A percentile compares a stretch with the other conserved stretches of the same genome.
Conservation (phyloP, 2,797 vertebrate genomes). For the Lutjanus argentimaculatus region DNA sequence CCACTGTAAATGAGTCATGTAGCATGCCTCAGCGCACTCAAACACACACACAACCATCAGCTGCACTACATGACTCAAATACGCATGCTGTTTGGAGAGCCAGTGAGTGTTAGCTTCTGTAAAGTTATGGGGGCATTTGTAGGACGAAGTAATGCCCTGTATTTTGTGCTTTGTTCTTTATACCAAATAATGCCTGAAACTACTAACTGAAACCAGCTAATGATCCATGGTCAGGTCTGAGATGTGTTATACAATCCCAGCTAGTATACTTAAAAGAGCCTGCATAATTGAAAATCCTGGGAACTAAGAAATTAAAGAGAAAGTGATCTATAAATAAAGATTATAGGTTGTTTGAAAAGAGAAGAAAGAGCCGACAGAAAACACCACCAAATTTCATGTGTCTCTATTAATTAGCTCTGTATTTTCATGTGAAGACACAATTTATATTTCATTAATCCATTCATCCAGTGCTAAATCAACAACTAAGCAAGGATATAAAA, state of each 20-base stretch:
- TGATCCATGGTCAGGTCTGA: slow-evolving; percentile 22
- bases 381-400: background rate
- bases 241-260: slow-evolving; percentile 31
- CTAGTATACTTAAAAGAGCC: slow-evolving; percentile 42
- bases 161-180: slow-evolving; percentile 22
- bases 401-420: background rate
- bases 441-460: slow-evolving; percentile 14
- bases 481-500: background rate
- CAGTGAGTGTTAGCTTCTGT: slow-evolving; percentile 12
- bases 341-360: slow-evolving; percentile 25
- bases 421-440: background rate
- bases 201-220: slow-evolving; percentile 18
- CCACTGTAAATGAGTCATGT: slow-evolving; percentile 41
- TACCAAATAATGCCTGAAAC: slow-evolving; percentile 25
- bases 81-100: slow-evolving; percentile 15
- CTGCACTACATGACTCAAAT: slow-evolving; percentile 39
- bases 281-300: slow-evolving; percentile 57
- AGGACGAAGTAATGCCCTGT: slow-evolving; percentile 24
- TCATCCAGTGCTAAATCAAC: background rate
- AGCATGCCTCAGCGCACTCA: background rate
- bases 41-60: slow-evolving; percentile 5
- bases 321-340: slow-evolving; percentile 56
- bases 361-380: slow-evolving; percentile 17
- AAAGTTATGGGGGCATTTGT: slow-evolving; percentile 16
- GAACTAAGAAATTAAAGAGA: slow-evolving; percentile 42